phyloP scores from a whole-genome alignment of 2,797 vertebrate species.

The Scleropages formosus region DNA sequence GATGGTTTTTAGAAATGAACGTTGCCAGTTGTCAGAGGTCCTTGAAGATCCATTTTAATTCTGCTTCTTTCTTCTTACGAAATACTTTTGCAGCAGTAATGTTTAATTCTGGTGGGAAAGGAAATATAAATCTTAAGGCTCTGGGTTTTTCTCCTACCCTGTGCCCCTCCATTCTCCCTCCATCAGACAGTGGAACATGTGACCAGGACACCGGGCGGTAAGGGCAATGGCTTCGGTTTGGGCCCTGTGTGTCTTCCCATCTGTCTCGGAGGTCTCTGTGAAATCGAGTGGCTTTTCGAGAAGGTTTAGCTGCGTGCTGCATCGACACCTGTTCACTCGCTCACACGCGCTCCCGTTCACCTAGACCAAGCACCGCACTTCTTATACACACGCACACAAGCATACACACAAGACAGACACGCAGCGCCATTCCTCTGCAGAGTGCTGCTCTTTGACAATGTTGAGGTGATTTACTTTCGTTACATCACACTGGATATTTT shows the following conservation, averaged over 20 bases:
- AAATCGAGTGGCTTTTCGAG: background rate
- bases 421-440: conserved; percentile 8
- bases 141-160: background rate
- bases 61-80: background rate
- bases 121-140: background rate
- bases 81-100: background rate
- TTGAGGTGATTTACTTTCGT: background rate
- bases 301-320: background rate
- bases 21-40: background rate
- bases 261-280: background rate
- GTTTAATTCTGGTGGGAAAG: background rate
- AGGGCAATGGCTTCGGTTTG: background rate
- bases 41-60: background rate
- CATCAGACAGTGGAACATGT: background rate
- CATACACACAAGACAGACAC: conserved; percentile 16
- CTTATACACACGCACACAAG: conserved; percentile 28
- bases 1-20: background rate
- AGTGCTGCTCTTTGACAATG: background rate
- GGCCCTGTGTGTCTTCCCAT: background rate
- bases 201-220: background rate
- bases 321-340: conserved; percentile 1
- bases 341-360: no score
- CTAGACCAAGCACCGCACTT: conserved; percentile 42
- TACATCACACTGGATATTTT: conserved; percentile 9
- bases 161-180: background rate